These are phyloP conservation scores for Laupala kohalensis DNA, from an alignment of 1,140 invertebrate species.

Conservation along the genomic window DNA sequence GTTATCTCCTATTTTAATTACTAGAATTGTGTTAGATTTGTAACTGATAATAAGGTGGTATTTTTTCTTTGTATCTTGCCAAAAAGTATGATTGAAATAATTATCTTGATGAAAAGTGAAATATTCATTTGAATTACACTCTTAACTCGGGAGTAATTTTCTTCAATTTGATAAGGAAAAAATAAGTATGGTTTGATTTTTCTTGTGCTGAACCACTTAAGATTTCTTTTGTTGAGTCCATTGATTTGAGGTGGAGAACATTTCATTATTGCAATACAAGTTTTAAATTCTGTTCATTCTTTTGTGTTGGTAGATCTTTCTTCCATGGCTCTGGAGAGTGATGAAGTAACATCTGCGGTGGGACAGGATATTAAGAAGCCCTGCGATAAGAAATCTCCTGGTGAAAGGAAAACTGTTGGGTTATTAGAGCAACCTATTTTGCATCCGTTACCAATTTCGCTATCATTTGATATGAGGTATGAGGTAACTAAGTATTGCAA, in stretches of 20 bases:
- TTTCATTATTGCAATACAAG: neutral
- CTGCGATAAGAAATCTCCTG: conserved; percentile 17
- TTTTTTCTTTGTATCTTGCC: no score
- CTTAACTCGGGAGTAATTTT: no score
- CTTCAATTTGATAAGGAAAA: no score
- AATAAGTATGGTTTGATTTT: no score
- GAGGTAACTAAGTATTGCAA: neutral
- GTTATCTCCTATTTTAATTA: no score
- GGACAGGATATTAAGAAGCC: conserved; percentile 17
- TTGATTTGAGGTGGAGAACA: neutral
- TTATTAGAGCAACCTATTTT: conserved; percentile 5
- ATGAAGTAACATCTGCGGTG: conserved; percentile 34
- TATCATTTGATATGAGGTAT: conserved; percentile 80
- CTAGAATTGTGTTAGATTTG: no score
- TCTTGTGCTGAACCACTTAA: no score
- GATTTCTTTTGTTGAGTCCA: no score
- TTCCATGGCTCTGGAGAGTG: conserved; percentile 52
- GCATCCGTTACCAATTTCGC: conserved; percentile 64
- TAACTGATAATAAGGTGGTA: no score
- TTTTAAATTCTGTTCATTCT: neutral
- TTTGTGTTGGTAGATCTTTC: conserved; percentile 49
- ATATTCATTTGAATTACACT: no score
- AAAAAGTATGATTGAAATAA: no score
- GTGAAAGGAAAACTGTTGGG: neutral
- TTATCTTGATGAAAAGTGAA: no score